Percentiles rank a stretch among this genome's conserved stretches.
Conservation (phyloP, 2,797 vertebrate genomes). For the Alcedo quadribrachys region DNA sequence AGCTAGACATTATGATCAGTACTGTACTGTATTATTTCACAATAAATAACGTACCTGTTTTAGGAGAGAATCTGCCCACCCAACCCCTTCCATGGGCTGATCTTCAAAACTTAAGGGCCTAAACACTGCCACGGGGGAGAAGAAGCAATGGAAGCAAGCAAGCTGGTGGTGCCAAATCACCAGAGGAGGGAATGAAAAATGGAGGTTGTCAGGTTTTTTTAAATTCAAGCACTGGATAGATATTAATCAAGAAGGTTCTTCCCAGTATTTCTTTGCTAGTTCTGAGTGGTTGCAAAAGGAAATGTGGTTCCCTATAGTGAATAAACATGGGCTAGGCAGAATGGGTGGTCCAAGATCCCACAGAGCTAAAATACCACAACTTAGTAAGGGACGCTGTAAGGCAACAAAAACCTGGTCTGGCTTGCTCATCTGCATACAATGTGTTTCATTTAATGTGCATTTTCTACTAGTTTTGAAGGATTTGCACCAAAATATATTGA, state of each 20-base stretch:
- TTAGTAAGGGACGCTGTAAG: not conserved
- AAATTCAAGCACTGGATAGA: not conserved
- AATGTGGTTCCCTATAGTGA: not conserved
- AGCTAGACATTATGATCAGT: not conserved
- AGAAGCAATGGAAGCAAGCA: not conserved
- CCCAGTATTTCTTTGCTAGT: not conserved
- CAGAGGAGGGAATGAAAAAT: not conserved
- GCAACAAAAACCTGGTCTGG: not conserved
- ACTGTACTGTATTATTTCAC: not conserved
- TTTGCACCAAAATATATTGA: not conserved
- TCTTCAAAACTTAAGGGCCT: not conserved
- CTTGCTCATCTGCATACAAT: not conserved
- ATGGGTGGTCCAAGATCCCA: not conserved
- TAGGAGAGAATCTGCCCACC: not conserved
- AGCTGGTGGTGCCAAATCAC: not conserved
- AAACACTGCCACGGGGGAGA: not conserved
- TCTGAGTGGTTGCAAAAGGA: not conserved
- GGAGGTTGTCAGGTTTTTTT: not conserved
- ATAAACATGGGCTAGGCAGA: not conserved
- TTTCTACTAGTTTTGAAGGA: not conserved
- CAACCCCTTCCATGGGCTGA: not conserved
- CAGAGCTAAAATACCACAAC: not conserved
- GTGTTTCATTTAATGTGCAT: not conserved
- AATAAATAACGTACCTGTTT: not conserved
- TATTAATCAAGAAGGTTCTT: not conserved